phyloP scores from a whole-genome alignment of 2,797 vertebrate species.

The Cryptoprocta ferox region DNA sequence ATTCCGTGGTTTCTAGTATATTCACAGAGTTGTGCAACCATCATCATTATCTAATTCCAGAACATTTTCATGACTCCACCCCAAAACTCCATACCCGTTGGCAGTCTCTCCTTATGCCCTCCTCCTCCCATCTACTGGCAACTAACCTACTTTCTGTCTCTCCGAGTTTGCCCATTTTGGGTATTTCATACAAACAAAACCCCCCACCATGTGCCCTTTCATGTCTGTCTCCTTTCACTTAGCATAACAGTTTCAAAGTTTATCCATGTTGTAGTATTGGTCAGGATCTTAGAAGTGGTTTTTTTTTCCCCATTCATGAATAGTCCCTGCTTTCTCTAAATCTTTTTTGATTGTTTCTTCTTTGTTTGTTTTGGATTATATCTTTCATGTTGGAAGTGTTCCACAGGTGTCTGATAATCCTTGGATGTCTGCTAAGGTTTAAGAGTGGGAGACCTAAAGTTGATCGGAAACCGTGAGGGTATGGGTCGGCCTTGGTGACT shows the following conservation, averaged over 20 bases:
- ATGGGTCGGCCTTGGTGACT: background rate
- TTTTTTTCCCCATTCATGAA: background rate
- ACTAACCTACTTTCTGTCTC: constrained; percentile 10
- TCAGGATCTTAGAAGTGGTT: background rate
- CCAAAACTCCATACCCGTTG: background rate
- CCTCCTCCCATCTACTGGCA: background rate
- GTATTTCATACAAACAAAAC: constrained; percentile 5
- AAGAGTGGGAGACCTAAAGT: background rate
- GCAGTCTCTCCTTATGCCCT: background rate
- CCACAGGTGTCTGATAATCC: constrained; percentile 4
- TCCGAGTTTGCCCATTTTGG: background rate
- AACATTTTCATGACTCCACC: background rate
- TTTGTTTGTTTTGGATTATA: constrained; percentile 34
- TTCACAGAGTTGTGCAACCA: background rate
- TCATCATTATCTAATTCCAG: constrained; percentile 10
- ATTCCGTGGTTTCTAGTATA: background rate
- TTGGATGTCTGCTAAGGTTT: background rate
- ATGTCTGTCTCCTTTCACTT: constrained; percentile 22
- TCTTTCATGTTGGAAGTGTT: background rate
- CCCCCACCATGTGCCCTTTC: background rate
- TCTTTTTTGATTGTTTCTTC: background rate
- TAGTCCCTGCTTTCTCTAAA: background rate
- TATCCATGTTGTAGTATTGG: background rate
- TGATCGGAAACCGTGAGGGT: background rate
- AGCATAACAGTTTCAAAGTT: background rate